Percentiles rank a stretch among this genome's conserved stretches.
Conservation (phyloP, 2,888 invertebrate genomes). For the Xanthia togata region DNA sequence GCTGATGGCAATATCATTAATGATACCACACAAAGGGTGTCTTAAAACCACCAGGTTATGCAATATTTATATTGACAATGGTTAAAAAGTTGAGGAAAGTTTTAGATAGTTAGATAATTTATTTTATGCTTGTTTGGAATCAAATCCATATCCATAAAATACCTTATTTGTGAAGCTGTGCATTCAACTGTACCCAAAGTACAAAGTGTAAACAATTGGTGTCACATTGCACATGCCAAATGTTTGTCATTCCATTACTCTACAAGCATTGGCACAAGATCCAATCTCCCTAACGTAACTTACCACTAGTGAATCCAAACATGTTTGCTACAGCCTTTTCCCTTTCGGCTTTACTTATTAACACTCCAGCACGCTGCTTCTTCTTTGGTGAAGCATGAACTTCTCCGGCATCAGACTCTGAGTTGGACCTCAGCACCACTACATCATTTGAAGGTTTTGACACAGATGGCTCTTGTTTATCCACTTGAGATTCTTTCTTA, state of each 20-base stretch:
- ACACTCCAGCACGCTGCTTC: conserved; percentile 39
- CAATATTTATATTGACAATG: background rate
- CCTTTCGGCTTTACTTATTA: conserved; percentile 67
- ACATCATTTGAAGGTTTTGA: conserved; percentile 64
- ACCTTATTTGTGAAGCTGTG: conserved; percentile 8
- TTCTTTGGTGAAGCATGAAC: conserved; percentile 46
- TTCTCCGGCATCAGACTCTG: conserved; percentile 72
- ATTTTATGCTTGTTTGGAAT: background rate
- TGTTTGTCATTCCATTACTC: conserved; percentile 20
- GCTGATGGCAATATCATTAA: background rate
- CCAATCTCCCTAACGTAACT: conserved; percentile 69
- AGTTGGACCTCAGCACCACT: conserved; percentile 74
- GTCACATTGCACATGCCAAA: conserved; percentile 17
- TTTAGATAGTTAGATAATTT: background rate
- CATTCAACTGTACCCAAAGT: conserved; percentile 6
- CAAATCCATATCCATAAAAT: background rate
- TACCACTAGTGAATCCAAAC: conserved; percentile 85
- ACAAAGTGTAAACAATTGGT: background rate
- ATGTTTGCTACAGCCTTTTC: conserved; percentile 78
- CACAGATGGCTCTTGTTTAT: conserved; percentile 23
- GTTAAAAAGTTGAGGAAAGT: background rate
- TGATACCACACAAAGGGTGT: background rate
- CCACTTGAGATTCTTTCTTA: conserved; percentile 46
- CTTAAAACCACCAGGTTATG: conserved; percentile 5
- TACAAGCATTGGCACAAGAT: conserved; percentile 48